phyloP scores from a whole-genome alignment of 37 sponge, comb jelly and placozoan species.

The Bolinopsis microptera region DNA sequence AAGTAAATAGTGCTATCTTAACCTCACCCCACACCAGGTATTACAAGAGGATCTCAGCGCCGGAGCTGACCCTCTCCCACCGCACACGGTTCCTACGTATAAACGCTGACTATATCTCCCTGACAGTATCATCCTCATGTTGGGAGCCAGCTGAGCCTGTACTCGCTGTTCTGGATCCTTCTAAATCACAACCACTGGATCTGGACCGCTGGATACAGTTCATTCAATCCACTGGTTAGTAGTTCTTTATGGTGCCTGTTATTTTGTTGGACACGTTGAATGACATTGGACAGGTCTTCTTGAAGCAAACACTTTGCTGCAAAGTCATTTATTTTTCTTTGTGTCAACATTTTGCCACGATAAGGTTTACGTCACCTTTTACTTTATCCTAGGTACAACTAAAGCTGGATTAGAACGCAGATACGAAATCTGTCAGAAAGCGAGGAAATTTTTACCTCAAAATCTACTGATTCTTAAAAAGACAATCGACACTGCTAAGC shows the following conservation, averaged over 20 bases:
- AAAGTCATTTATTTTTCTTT: too few relatives aligned
- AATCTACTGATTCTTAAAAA: neutral
- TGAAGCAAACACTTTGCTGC: too few relatives aligned
- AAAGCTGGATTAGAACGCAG: conserved; percentile 42
- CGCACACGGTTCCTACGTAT: neutral
- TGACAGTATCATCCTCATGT: conserved; percentile 25
- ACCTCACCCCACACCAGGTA: too few relatives aligned
- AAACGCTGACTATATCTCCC: conserved; percentile 19
- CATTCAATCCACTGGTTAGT: conserved; percentile 2
- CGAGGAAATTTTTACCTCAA: neutral
- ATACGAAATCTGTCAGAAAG: conserved; percentile 48
- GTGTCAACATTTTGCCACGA: too few relatives aligned
- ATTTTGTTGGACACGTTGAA: too few relatives aligned
- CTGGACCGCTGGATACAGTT: neutral
- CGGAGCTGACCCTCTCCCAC: neutral
- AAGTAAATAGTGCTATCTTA: too few relatives aligned
- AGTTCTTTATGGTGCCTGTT: too few relatives aligned
- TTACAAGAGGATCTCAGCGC: neutral
- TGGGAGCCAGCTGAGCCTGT: conserved; percentile 7
- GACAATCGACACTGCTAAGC: neutral
- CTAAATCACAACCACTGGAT: neutral
- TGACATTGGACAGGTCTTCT: too few relatives aligned
- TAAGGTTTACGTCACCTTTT: too few relatives aligned
- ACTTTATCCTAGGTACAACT: neutral
- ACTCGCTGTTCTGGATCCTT: conserved; percentile 3